These are phyloP conservation scores for Hippocampus kuda DNA, from an alignment of 2,797 vertebrate genomes.

Conservation along the genomic window DNA sequence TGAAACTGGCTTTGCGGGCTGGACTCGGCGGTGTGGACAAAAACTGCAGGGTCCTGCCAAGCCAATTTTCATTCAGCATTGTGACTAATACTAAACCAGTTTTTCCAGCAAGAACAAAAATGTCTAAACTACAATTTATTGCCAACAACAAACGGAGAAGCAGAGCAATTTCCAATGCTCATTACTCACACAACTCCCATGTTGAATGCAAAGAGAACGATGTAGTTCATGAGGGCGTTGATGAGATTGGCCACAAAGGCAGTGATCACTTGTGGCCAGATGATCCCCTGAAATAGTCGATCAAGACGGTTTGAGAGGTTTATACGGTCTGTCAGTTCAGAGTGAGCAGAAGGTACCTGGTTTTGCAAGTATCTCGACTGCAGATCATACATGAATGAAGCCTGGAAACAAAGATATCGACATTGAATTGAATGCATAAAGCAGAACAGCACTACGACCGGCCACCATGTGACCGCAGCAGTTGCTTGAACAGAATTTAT, in stretches of 20 bases:
- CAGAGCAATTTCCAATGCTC: not conserved
- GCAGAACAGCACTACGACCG: not conserved
- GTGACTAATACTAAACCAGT: too few species aligned
- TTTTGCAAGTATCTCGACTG: slow-evolving; percentile 58
- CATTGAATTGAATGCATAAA: not conserved
- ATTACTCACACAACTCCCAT: slow-evolving; percentile 81
- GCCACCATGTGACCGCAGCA: too few species aligned
- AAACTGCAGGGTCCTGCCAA: too few species aligned
- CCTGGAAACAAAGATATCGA: slow-evolving; percentile 42
- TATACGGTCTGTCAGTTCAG: not conserved
- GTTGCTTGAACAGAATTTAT: too few species aligned
- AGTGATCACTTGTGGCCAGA: slow-evolving; percentile 78
- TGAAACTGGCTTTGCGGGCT: not conserved
- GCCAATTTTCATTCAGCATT: too few species aligned
- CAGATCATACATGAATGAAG: slow-evolving; percentile 57
- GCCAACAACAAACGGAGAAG: not conserved
- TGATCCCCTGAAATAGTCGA: slow-evolving; percentile 71
- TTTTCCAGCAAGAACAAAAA: not conserved
- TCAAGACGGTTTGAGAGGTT: not conserved
- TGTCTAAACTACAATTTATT: not conserved
- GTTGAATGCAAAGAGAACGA: slow-evolving; percentile 70
- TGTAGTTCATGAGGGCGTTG: slow-evolving; percentile 77
- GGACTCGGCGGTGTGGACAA: too few species aligned
- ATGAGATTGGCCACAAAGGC: slow-evolving; percentile 75
- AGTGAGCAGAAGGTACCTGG: slow-evolving; percentile 44